phyloP scores from a whole-genome alignment of 2,888 invertebrate species.

The Patella depressa region DNA sequence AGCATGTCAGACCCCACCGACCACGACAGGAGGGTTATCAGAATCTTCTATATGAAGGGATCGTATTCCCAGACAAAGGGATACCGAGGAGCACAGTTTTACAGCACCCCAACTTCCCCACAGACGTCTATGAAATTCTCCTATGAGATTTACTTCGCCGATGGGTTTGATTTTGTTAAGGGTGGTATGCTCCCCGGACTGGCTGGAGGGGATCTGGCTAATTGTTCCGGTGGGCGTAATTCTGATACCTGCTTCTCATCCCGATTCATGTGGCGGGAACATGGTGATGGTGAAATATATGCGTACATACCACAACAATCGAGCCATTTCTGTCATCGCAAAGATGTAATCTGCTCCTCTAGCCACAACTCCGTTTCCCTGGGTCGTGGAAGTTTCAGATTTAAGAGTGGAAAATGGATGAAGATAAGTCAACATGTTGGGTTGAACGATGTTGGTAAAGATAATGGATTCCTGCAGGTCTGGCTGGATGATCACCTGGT shows the following conservation, averaged over 20 bases:
- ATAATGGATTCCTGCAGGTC: slow-evolving; percentile 44
- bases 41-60: slow-evolving; percentile 8
- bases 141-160: slow-evolving; percentile 34
- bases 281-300: slow-evolving; percentile 51
- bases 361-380: slow-evolving; percentile 23
- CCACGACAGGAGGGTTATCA: background rate
- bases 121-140: slow-evolving; percentile 29
- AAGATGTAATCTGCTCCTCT: slow-evolving; percentile 13
- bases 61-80: background rate
- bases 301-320: slow-evolving; percentile 36
- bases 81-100: slow-evolving; percentile 46
- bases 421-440: slow-evolving; percentile 47
- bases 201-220: slow-evolving; percentile 35
- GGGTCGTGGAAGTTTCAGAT: slow-evolving; percentile 34
- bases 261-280: slow-evolving; percentile 48
- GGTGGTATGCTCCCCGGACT: slow-evolving; percentile 54
- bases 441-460: slow-evolving; percentile 43
- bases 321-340: slow-evolving; percentile 20
- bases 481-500: slow-evolving; percentile 39
- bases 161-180: slow-evolving; percentile 12
- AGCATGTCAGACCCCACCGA: background rate
- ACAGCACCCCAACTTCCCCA: slow-evolving; percentile 29
- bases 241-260: slow-evolving; percentile 48
- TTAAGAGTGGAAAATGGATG: slow-evolving; percentile 41
- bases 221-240: slow-evolving; percentile 44